These are phyloP conservation scores for Paracanthobrama guichenoti DNA, from an alignment of 2,113 vertebrate species.

Conservation along the genomic window DNA sequence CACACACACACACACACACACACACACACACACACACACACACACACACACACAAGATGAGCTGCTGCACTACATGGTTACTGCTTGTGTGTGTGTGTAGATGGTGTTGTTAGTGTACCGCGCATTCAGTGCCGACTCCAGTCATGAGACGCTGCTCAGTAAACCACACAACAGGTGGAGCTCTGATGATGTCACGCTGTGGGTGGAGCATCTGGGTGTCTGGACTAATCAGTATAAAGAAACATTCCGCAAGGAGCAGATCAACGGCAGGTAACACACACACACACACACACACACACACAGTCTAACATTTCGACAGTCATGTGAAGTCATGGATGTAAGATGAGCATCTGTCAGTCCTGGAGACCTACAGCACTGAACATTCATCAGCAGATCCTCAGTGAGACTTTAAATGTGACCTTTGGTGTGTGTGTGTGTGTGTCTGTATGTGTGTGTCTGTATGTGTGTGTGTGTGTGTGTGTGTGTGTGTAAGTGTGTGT, in stretches of 20 bases:
- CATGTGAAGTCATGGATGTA: neutral
- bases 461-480: too few species aligned
- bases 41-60: neutral
- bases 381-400: neutral
- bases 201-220: slow-evolving; percentile 87
- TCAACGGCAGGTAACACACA: slow-evolving; percentile 87
- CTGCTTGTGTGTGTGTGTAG: slow-evolving; percentile 64
- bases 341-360: too few species aligned
- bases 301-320: neutral
- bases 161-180: slow-evolving; percentile 89
- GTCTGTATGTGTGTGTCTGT: slow-evolving; percentile 36
- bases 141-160: slow-evolving; percentile 79
- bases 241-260: slow-evolving; percentile 83
- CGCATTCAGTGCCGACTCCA: slow-evolving; percentile 81
- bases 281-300: neutral
- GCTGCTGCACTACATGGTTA: too few species aligned
- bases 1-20: neutral
- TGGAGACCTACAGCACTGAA: neutral
- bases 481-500: too few species aligned
- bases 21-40: neutral
- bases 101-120: slow-evolving; percentile 87
- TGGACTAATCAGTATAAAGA: slow-evolving; percentile 88
- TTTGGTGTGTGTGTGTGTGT: slow-evolving; percentile 25
- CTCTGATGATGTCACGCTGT: slow-evolving; percentile 84
- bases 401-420: neutral